Evolutionary conservation across 2,113 vertebrate genomes (phyloP).

Genomic region (Macaca nemestrina): DNA sequence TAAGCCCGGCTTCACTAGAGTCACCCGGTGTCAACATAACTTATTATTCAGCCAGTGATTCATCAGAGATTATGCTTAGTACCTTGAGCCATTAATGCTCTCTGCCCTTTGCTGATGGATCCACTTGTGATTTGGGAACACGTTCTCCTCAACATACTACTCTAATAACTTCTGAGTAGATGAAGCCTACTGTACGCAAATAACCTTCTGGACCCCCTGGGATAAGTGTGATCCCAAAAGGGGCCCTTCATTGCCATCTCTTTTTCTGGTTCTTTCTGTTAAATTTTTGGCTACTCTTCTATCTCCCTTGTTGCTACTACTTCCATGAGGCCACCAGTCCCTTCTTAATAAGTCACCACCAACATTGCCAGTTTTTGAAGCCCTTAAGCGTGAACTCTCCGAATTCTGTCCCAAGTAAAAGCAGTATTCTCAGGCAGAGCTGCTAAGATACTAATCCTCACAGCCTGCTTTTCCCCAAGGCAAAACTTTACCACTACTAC

Average conservation of each 20-base stretch:
- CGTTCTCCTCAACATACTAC: background rate
- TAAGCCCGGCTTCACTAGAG: background rate
- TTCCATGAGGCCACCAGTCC: background rate
- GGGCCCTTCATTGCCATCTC: background rate
- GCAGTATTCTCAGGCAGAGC: background rate
- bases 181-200: background rate
- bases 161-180: background rate
- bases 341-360: background rate
- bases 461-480: background rate
- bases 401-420: background rate
- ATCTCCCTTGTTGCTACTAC: background rate
- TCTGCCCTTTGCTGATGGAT: background rate
- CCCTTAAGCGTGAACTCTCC: background rate
- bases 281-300: background rate
- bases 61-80: background rate
- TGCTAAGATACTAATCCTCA: background rate
- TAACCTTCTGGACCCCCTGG: background rate
- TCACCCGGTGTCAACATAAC: background rate
- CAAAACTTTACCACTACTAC: background rate
- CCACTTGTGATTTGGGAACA: background rate
- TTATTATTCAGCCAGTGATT: conserved; percentile 3
- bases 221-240: background rate
- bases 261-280: background rate
- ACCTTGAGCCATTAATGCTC: background rate
- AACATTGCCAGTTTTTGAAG: background rate